Evolutionary conservation across 2,888 invertebrate species (phyloP), one percentile per base, ranked within the genome.

Genomic region (Autographa gamma): DNA sequence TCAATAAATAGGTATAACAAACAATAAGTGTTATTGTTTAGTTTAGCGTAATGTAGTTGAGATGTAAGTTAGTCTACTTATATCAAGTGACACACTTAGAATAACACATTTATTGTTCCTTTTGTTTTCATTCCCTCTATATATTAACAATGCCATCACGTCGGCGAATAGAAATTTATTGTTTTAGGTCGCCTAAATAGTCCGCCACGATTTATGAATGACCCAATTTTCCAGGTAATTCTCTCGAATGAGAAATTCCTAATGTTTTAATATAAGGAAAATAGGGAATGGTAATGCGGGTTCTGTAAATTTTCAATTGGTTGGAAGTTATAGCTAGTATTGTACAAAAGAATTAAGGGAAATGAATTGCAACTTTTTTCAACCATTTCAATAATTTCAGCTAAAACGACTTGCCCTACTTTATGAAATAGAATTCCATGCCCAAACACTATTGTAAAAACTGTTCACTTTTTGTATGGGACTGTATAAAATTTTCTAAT

Each of bases 101-200:
- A 56, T 54, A 54, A 19, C 54, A 25, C 54, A 14, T 19, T 25
- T 56, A 56, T 56, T 56, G 19, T 56, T 13, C 13, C 25, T 25
- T 18, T 56, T 13, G 25, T 56, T 56, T 56, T 25, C 25, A 56
- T 56, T 56, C 54, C 25, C 48, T 25, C 13, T 25, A 25, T 56
- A 25, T 25, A 56, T 56, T 56, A 56, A 56, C 54, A 56, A 56
- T 25, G 54, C 54, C 54, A 25, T 56, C 54, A 56, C 54, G 54
- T 56, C 54, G 19, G 54, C 25, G 54, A 56, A 56, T 56, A 56
- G 54, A 56, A 56, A 56, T 56, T 56, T 56, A 56, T 19, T 56
- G 54, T 56, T 56, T 56, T 56, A 56, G 54, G 54, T 56, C 54
- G 19, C 54, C 19, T 56, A 19, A 56, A 56, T 56, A 56, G 54